Evolutionary conservation across 1,140 invertebrate genomes (phyloP), one percentile per base, ranked within the genome.

Genomic region (Hyles vespertilio): DNA sequence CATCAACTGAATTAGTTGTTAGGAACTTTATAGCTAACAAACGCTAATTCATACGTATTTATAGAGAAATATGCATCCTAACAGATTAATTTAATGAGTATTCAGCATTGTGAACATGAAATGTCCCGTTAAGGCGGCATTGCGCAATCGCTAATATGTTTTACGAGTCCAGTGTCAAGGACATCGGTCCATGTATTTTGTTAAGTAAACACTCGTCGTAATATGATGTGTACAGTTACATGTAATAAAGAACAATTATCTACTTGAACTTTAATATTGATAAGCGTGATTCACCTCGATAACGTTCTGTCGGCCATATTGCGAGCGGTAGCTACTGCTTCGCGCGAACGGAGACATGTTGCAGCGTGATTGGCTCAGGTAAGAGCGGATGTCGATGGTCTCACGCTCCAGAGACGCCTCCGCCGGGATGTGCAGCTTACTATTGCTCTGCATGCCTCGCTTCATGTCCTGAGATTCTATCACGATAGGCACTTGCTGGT

Each of bases 361-460:
- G 77, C 92, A 93, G 55, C 93, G 79, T 5, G 92, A 93, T 68
- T 93, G 92, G 65, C 92, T 93, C 48, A 93, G 91, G 72, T 93
- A 93, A 11, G 92, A 93, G 58, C 92, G 89, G 43, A 93, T 91
- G 69, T 93, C 93, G 58, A 93, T 92, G 10, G 91, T 90, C 65
- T 93, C 92, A 61, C 81, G 89, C 43, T 90, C 89, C 49, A 87
- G 89, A 2, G 79, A 76, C 6, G 74, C 69, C 34, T 65, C 66
- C 3, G 66, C 69, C 3, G 73, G 73, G 10, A 79, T 69, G 22
- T 81, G 74, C 44, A 89, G 67, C 62, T 84, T 87, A 59, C 77
- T 87, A 46, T 63, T 70, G 61, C 81, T 82, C 48, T 80, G 79
- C 34, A 69, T 33, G 3, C 74, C 78, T 59, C 72, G 78, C 61